Evolutionary conservation across 2,113 vertebrate genomes (phyloP), one percentile per base, ranked within the genome.

Genomic region (Gambusia holbrooki): DNA sequence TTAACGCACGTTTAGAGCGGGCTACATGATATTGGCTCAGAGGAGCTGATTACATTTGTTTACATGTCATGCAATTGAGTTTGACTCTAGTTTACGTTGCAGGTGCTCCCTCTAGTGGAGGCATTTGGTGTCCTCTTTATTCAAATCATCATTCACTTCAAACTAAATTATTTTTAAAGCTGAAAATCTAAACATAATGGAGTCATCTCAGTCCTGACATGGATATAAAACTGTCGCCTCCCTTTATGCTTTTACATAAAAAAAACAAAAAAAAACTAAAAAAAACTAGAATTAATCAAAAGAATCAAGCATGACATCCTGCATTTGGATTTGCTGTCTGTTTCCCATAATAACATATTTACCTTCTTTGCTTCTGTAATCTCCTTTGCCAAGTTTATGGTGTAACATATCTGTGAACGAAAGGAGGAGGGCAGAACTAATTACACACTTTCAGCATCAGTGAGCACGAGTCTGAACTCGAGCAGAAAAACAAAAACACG

Each of bases 371-470:
- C 97, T 74, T 96, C 96, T 76, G 94, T 94, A 66, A 99, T 98
- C 88, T 98, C 97, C 92, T 97, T 99, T 25, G 96, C 97, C 89
- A 99, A 84, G 80, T 94, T 97, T 77, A 99, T 97, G 65, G 97
- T 97, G 84, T 97, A 98, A 90, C 97, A 99, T 77, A 99, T 97
- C 98, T 99, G 90, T 66, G 74, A 92, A 91, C 1, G 87, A 76
- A 85, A 28, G 83, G 64, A 75, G 51, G 66, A 27, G 67, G 1
- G 40, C 4, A 2, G 19, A 37, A 11, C 30, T 71, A n/a, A 62
- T 10, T 42, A 28, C 37, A 25, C n/a, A 22, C 33, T 67, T 15
- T 35, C 13, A 17, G 25, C 58, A 61, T 62, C 7, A 29, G 25
- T 15, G 11, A 22, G 69, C 4, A 25, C 11, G 32, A 27, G 19